phyloP scores from a whole-genome alignment of 2,888 invertebrate species.

The Lumbricus terrestris region DNA sequence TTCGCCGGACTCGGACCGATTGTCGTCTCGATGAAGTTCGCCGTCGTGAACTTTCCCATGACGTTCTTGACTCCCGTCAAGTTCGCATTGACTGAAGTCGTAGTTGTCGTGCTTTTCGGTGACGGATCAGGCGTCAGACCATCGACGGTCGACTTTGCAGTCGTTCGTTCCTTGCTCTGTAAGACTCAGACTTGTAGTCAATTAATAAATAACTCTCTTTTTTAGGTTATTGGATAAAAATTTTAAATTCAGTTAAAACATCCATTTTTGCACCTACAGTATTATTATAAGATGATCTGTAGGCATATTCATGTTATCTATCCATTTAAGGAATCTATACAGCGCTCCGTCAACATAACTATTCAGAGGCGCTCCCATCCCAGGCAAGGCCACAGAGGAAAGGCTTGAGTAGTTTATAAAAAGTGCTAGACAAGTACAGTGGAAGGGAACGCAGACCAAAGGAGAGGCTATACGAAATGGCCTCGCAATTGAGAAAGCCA shows the following conservation, averaged over 20 bases:
- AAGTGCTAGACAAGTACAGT: too few relatives aligned
- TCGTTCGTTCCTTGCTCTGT: not conserved
- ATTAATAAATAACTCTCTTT: not conserved
- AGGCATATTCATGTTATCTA: not conserved
- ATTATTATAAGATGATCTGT: not conserved
- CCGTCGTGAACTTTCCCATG: constrained; percentile 62
- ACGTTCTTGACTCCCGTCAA: not conserved
- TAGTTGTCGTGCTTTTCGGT: not conserved
- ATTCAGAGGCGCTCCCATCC: too few relatives aligned
- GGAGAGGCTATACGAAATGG: too few relatives aligned
- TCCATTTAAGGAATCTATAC: not conserved
- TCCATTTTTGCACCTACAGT: not conserved
- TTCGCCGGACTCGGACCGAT: constrained; percentile 37
- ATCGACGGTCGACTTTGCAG: not conserved
- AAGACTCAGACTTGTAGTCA: not conserved
- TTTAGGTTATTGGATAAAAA: not conserved
- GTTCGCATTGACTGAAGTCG: not conserved
- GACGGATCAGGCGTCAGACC: not conserved
- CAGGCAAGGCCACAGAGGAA: too few relatives aligned
- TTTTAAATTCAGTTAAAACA: not conserved
- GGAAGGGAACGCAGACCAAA: too few relatives aligned
- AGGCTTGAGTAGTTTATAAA: too few relatives aligned
- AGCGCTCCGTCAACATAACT: too few relatives aligned
- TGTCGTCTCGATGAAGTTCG: constrained; percentile 40
- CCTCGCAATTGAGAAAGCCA: too few relatives aligned